Conservation (phyloP, 2,113 vertebrate species). For the Rhinogobius similis region DNA sequence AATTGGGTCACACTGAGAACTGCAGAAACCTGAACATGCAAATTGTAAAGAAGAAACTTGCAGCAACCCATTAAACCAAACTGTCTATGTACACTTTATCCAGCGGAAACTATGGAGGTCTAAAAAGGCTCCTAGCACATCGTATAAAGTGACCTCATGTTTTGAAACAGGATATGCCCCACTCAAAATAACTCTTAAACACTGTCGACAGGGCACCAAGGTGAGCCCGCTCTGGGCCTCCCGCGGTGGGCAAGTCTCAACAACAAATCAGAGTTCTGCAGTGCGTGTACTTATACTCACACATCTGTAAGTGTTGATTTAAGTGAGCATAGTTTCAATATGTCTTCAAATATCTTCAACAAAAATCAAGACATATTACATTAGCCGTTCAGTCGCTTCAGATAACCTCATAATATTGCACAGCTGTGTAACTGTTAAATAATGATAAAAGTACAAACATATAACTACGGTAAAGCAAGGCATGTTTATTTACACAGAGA, state of each 20-base stretch:
- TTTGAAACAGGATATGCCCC: background rate
- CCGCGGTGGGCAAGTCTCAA: background rate
- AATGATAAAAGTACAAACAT: background rate
- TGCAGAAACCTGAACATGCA: too few species aligned
- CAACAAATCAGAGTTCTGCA: background rate
- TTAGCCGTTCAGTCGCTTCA: background rate
- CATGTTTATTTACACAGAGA: background rate
- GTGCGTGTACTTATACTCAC: background rate
- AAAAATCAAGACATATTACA: background rate
- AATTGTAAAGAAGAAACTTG: too few species aligned
- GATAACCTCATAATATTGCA: background rate
- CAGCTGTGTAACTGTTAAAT: background rate
- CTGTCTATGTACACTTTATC: background rate
- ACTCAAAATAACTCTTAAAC: constrained; percentile 3
- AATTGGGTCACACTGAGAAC: too few species aligned
- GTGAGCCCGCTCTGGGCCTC: background rate
- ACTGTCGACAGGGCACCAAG: background rate
- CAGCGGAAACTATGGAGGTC: background rate
- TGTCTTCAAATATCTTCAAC: background rate
- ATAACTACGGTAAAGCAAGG: background rate
- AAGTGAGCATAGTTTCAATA: background rate
- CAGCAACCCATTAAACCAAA: background rate
- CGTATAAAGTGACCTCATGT: background rate
- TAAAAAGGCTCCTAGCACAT: background rate
- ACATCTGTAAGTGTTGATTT: background rate